Percentiles rank a stretch among this genome's conserved stretches.
These are phyloP conservation scores for Microtus pennsylvanicus DNA, from an alignment of 2,113 vertebrate genomes.

Conservation along the genomic window DNA sequence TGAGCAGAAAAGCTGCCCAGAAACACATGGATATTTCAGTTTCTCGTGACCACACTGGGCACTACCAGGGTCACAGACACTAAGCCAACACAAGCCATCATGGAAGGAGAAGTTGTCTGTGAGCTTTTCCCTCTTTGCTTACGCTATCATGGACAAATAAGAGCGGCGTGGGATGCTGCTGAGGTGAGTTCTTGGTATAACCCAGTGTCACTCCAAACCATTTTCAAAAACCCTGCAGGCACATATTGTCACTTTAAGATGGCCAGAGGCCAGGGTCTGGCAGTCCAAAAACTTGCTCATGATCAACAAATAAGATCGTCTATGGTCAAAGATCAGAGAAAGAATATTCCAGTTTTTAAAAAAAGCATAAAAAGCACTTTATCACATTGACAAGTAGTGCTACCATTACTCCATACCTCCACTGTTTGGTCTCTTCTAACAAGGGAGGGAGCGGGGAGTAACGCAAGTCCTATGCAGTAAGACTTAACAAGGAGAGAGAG, in stretches of 20 bases:
- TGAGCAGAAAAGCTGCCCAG: too few species aligned
- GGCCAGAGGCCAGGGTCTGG: constrained; percentile 79
- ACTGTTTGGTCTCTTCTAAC: constrained; percentile 80
- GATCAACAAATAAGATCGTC: too few species aligned
- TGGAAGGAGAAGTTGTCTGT: too few species aligned
- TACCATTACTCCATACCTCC: constrained; percentile 57
- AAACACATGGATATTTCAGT: too few species aligned
- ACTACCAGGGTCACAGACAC: too few species aligned
- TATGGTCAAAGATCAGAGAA: not conserved
- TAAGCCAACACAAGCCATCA: too few species aligned
- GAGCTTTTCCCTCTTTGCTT: too few species aligned
- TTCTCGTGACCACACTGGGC: too few species aligned
- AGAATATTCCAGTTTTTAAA: constrained; percentile 31
- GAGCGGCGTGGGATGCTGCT: too few species aligned
- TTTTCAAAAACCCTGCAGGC: constrained; percentile 77
- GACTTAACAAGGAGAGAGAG: constrained; percentile 24
- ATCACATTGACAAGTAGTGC: constrained; percentile 66
- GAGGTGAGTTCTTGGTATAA: too few species aligned
- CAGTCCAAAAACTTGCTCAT: constrained; percentile 68
- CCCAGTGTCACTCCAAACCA: constrained; percentile 51
- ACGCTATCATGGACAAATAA: too few species aligned
- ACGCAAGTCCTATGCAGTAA: constrained; percentile 54
- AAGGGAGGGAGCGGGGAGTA: not conserved
- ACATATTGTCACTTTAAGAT: constrained; percentile 74
- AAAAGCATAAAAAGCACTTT: constrained; percentile 73